Percentiles rank a stretch among this genome's conserved stretches.
These are phyloP conservation scores for Panurus biarmicus DNA, from an alignment of 2,113 vertebrate genomes.

Conservation along the genomic window DNA sequence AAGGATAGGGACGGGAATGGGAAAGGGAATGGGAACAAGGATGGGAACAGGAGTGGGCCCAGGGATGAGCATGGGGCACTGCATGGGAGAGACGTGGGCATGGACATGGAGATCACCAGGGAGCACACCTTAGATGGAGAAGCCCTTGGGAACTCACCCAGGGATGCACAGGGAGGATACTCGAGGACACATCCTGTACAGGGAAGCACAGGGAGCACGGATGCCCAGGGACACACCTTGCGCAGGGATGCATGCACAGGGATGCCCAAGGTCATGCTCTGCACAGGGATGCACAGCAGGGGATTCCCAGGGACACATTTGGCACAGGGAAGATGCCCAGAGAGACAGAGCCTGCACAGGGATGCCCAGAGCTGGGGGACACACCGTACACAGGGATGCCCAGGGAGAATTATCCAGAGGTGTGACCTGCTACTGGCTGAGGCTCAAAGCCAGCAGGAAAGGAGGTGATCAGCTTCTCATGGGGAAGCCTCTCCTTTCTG, in stretches of 20 bases:
- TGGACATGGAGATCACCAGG: not conserved
- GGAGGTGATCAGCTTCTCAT: accelerated
- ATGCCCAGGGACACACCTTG: no score
- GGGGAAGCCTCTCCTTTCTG: not conserved
- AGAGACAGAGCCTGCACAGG: not conserved
- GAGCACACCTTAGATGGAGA: not conserved
- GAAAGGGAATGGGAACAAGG: accelerated
- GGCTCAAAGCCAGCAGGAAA: not conserved
- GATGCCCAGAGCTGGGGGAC: not conserved
- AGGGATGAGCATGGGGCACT: not conserved
- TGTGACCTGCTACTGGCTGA: not conserved
- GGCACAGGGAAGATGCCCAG: not conserved
- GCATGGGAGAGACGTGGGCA: not conserved
- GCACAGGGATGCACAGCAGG: accelerated
- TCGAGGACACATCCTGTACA: no score
- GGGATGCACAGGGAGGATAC: not conserved
- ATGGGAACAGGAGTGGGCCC: not conserved
- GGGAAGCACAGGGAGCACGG: not conserved
- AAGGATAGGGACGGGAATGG: no score
- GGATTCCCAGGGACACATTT: not conserved
- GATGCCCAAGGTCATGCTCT: not conserved
- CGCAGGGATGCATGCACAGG: no score
- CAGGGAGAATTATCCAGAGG: no score
- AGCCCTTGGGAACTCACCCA: not conserved
- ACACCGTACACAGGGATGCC: no score